Percentiles rank a stretch among this genome's conserved stretches.
Conservation (phyloP, 2,113 vertebrate genomes). For the Ptilorrhoa leucosticta region DNA sequence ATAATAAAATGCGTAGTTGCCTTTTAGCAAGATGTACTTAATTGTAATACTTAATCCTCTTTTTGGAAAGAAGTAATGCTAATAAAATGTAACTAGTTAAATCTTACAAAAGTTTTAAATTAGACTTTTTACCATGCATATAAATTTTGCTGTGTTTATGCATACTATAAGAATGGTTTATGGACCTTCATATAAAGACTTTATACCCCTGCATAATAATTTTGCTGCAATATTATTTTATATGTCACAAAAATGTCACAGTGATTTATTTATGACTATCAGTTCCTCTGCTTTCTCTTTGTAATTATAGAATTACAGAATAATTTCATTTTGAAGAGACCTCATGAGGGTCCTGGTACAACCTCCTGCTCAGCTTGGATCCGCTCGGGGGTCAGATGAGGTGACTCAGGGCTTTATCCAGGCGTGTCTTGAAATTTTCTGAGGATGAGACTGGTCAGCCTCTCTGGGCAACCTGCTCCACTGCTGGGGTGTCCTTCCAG, state of each 20-base stretch:
- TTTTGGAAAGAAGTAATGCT: neutral
- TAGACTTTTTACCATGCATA: neutral
- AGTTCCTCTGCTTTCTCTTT: neutral
- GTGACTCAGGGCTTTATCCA: neutral
- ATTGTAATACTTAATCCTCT: neutral
- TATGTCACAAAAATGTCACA: neutral
- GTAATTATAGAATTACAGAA: neutral
- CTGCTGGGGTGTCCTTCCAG: neutral
- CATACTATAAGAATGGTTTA: neutral
- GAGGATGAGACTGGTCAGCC: neutral
- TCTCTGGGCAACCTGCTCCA: neutral
- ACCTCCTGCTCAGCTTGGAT: neutral
- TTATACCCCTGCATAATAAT: neutral
- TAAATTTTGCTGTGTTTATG: neutral
- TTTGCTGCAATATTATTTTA: conserved; percentile 8
- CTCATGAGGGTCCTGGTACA: neutral
- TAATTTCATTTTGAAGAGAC: neutral
- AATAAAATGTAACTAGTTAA: conserved; percentile 1
- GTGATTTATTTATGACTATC: neutral
- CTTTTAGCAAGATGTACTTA: neutral
- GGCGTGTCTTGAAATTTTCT: neutral
- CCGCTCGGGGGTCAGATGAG: neutral
- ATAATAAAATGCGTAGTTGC: neutral
- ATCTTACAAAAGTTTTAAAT: neutral
- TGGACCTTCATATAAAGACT: neutral